Percentiles rank a stretch among this genome's conserved stretches.
These are phyloP conservation scores for Entosphenus tridentatus DNA, from an alignment of 2,113 vertebrate species.

Conservation along the genomic window DNA sequence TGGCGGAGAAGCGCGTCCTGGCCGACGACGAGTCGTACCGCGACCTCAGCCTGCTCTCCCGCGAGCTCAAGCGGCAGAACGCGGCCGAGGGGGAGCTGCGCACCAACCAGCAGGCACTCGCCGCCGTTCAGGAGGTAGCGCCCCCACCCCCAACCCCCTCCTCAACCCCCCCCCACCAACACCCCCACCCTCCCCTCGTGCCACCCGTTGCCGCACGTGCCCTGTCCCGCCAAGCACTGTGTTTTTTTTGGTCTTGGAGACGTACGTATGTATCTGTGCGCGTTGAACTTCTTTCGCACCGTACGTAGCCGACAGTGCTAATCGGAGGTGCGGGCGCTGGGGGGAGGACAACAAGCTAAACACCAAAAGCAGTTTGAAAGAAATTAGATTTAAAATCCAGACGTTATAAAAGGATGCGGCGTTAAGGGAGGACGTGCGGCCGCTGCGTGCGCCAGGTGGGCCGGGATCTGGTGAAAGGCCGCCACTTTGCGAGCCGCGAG, in stretches of 20 bases:
- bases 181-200: no score
- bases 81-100: slow-evolving; percentile 40
- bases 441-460: slow-evolving; percentile 22
- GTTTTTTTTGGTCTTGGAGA: no score
- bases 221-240: no score
- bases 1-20: slow-evolving; percentile 46
- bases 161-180: no score
- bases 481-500: slow-evolving; percentile 20
- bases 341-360: no score
- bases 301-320: no score
- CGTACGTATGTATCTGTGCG: neutral
- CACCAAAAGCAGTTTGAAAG: no score
- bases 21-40: slow-evolving; percentile 37
- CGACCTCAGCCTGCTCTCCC: slow-evolving; percentile 32
- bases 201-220: no score
- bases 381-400: no score
- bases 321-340: no score
- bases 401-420: no score
- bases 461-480: slow-evolving; percentile 24
- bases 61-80: slow-evolving; percentile 40
- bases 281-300: neutral
- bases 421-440: neutral
- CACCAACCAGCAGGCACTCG: slow-evolving; percentile 31
- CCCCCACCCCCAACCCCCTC: no score
- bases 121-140: slow-evolving; percentile 26